These are phyloP conservation scores for Mixornis gularis DNA, from an alignment of 2,113 vertebrate species.

Conservation along the genomic window DNA sequence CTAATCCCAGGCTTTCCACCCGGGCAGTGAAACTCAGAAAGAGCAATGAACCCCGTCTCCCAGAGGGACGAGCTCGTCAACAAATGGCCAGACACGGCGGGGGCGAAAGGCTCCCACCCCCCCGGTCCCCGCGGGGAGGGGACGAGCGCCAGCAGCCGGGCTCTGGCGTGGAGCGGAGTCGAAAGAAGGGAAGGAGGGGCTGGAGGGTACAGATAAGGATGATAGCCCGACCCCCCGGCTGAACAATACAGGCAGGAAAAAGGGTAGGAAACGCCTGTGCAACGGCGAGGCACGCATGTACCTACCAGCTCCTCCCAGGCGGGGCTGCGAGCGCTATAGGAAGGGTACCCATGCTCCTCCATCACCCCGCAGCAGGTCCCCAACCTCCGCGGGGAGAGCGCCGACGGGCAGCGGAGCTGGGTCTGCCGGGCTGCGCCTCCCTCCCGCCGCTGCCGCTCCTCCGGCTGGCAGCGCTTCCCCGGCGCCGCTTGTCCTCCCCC, in stretches of 20 bases:
- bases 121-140: not conserved
- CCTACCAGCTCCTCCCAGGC: constrained; percentile 83
- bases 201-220: not conserved
- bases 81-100: not conserved
- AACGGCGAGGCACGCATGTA: constrained; percentile 32
- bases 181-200: not conserved
- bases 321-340: constrained; percentile 77
- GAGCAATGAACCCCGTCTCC: not conserved
- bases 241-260: constrained; percentile 14
- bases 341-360: constrained; percentile 75
- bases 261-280: constrained; percentile 24
- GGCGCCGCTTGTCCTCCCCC: constrained; percentile 16
- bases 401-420: not conserved
- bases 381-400: not conserved
- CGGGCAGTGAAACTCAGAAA: not conserved
- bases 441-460: not conserved
- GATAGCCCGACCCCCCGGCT: not conserved
- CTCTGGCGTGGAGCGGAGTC: not conserved
- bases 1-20: not conserved
- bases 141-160: not conserved
- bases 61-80: not conserved
- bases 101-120: not conserved
- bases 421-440: not conserved
- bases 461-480: not conserved
- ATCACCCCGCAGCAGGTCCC: constrained; percentile 24